Evolutionary conservation across 2,888 invertebrate species (phyloP).

Genomic region (Drosophila prostipennis): DNA sequence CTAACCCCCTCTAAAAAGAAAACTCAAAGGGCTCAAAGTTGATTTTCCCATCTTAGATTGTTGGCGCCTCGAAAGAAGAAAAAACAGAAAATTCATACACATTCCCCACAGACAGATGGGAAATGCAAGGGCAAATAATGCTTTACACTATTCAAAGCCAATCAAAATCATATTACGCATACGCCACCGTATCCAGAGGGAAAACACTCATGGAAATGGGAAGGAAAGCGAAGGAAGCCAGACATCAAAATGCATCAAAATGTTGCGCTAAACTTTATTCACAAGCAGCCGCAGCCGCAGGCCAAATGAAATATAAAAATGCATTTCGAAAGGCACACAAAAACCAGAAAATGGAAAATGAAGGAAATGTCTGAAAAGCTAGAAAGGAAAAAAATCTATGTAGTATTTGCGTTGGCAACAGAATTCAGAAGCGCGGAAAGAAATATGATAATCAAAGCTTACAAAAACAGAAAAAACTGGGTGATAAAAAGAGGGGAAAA

Average conservation of each 20-base stretch:
- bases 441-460: constrained; percentile 75
- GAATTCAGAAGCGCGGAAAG: constrained; percentile 58
- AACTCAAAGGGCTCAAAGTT: constrained; percentile 1
- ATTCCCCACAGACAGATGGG: constrained; percentile 4
- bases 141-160: constrained; percentile 65
- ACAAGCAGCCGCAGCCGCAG: constrained; percentile 59
- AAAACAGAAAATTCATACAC: background rate
- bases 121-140: constrained; percentile 29
- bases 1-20: background rate
- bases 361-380: constrained; percentile 50
- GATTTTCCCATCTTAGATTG: background rate
- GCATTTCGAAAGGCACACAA: constrained; percentile 60
- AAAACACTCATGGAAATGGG: background rate
- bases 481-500: background rate
- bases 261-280: constrained; percentile 74
- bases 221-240: constrained; percentile 21
- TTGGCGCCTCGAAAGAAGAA: background rate
- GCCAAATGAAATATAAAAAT: constrained; percentile 67
- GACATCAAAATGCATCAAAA: constrained; percentile 71
- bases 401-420: constrained; percentile 50
- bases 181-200: constrained; percentile 42
- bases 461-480: constrained; percentile 18
- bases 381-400: constrained; percentile 11
- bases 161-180: constrained; percentile 76
- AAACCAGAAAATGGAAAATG: constrained; percentile 22